Evolutionary conservation across 2,113 vertebrate genomes (phyloP).

Genomic region (Lynx canadensis): DNA sequence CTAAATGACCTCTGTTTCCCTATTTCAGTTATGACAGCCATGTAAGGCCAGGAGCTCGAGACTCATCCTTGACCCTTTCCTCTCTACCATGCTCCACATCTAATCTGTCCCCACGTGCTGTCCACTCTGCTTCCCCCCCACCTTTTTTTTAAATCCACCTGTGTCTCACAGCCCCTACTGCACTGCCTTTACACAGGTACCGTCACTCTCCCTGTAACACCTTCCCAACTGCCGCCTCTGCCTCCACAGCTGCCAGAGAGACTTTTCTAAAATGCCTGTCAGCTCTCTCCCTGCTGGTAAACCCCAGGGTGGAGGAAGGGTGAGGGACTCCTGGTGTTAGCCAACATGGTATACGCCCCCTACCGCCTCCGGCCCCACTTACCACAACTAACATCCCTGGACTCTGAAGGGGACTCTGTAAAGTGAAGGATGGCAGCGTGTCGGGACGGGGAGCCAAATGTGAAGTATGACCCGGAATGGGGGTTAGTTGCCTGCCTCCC

Average conservation of each 20-base stretch:
- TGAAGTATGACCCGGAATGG: background rate
- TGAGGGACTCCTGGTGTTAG: background rate
- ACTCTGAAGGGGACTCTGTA: background rate
- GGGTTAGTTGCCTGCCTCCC: background rate
- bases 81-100: background rate
- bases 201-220: background rate
- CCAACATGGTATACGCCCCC: background rate
- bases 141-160: background rate
- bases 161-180: background rate
- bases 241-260: background rate
- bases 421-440: accelerated
- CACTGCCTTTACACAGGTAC: background rate
- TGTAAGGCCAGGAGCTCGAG: background rate
- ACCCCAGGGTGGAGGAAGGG: background rate
- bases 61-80: background rate
- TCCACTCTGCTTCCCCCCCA: no score
- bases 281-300: background rate
- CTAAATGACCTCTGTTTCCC: background rate
- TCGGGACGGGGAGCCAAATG: background rate
- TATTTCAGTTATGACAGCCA: background rate
- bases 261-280: background rate
- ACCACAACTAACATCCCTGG: background rate
- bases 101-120: background rate
- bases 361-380: background rate
- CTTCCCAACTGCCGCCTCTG: background rate